These are phyloP conservation scores for Seira ritae DNA, from an alignment of 2,888 invertebrate species.

Conservation along the genomic window DNA sequence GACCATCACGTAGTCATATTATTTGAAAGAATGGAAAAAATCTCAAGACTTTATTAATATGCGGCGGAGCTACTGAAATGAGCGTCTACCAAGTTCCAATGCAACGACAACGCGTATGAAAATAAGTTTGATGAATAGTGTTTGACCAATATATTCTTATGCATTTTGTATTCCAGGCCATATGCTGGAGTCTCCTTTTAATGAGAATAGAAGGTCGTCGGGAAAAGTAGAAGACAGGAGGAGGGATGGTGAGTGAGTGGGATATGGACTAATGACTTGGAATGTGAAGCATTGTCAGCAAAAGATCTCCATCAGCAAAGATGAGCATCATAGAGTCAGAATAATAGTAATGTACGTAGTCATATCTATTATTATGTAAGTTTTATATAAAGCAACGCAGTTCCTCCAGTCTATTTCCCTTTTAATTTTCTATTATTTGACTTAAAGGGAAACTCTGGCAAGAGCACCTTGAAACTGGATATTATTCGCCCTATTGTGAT, in stretches of 20 bases:
- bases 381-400: background rate
- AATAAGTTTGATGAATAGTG: conserved; percentile 2
- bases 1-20: background rate
- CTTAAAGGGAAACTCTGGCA: background rate
- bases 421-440: background rate
- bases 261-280: conserved; percentile 14
- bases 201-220: background rate
- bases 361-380: background rate
- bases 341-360: too few relatives aligned
- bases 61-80: background rate
- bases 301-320: background rate
- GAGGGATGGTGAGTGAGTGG: background rate
- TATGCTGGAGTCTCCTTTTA: background rate
- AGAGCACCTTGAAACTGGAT: conserved; percentile 6
- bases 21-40: background rate
- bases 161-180: background rate
- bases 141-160: conserved; percentile 17
- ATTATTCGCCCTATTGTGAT: background rate
- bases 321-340: background rate
- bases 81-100: background rate
- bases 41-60: background rate
- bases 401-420: background rate
- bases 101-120: conserved; percentile 1
- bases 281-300: background rate
- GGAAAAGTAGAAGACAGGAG: background rate